phyloP scores from a whole-genome alignment of 2,797 vertebrate genomes.

The Glossophaga mutica region DNA sequence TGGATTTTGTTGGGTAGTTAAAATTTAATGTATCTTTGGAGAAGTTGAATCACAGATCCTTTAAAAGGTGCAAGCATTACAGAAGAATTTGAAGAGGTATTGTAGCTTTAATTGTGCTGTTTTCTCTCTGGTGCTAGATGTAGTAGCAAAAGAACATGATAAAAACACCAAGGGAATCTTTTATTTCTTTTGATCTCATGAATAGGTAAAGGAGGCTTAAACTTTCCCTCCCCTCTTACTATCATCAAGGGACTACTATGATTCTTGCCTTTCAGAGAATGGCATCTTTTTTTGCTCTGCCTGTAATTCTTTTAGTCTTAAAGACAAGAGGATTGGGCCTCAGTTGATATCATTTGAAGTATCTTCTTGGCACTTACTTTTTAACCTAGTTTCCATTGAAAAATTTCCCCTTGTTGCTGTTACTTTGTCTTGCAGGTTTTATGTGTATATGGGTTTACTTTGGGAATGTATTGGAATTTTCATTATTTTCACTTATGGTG shows the following conservation, averaged over 20 bases:
- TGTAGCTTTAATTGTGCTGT: conserved; percentile 1
- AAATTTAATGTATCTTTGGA: neutral
- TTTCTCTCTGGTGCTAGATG: conserved; percentile 13
- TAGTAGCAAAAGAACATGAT: conserved; percentile 52
- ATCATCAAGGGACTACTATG: conserved; percentile 13
- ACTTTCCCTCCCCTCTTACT: neutral
- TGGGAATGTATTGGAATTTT: conserved; percentile 37
- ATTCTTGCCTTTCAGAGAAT: conserved; percentile 38
- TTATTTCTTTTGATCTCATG: conserved; percentile 54
- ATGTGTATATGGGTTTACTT: neutral
- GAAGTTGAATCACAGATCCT: neutral
- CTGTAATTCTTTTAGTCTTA: neutral
- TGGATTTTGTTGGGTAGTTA: neutral
- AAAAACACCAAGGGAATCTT: conserved; percentile 44
- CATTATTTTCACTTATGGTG: neutral
- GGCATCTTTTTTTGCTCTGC: neutral
- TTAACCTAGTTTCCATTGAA: neutral
- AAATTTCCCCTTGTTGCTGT: neutral
- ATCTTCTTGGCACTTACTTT: conserved; percentile 42
- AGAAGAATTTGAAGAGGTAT: neutral
- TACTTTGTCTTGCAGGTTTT: neutral
- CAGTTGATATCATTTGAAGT: conserved; percentile 11
- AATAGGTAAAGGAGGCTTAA: conserved; percentile 20
- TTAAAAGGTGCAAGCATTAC: neutral
- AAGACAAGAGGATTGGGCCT: neutral